Evolutionary conservation across 2,888 invertebrate species (phyloP).

Genomic region (Matsumyia berberina): DNA sequence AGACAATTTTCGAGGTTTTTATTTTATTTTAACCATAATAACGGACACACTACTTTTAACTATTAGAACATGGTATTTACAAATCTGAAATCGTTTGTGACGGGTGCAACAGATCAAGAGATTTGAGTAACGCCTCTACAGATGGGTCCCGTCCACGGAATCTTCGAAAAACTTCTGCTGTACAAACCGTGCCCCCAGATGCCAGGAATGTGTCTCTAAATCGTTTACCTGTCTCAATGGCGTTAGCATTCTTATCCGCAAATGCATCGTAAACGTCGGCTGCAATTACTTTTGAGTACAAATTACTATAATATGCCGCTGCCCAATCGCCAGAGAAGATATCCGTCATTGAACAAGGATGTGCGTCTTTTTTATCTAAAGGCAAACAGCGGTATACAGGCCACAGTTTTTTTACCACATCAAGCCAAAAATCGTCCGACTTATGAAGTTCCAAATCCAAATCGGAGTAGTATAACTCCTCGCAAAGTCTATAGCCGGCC

Average conservation of each 20-base stretch:
- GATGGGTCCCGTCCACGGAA: constrained; percentile 97
- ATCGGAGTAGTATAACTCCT: constrained; percentile 91
- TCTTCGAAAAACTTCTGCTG: constrained; percentile 93
- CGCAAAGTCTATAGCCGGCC: constrained; percentile 91
- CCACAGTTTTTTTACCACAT: constrained; percentile 91
- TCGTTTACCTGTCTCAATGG: constrained; percentile 87
- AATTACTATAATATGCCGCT: constrained; percentile 93
- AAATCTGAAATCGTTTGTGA: constrained; percentile 81
- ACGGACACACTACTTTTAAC: constrained; percentile 12
- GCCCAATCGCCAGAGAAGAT: constrained; percentile 94
- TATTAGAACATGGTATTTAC: constrained; percentile 55
- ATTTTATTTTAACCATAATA: constrained; percentile 40
- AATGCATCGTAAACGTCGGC: constrained; percentile 96
- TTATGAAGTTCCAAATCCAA: constrained; percentile 93
- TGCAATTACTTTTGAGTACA: constrained; percentile 95
- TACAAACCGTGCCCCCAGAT: constrained; percentile 92
- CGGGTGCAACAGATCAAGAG: constrained; percentile 80
- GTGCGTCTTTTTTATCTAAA: constrained; percentile 91
- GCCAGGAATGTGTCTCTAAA: constrained; percentile 94
- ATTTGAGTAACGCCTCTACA: constrained; percentile 90
- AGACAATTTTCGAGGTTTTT: too few relatives aligned
- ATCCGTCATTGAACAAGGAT: constrained; percentile 93
- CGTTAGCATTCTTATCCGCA: constrained; percentile 84
- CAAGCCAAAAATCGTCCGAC: constrained; percentile 92
- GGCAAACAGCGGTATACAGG: constrained; percentile 91